Base-by-base conservation (phyloP, 92 coral and sea anemone genomes). In the Palythoa heliodiscus region DNA sequence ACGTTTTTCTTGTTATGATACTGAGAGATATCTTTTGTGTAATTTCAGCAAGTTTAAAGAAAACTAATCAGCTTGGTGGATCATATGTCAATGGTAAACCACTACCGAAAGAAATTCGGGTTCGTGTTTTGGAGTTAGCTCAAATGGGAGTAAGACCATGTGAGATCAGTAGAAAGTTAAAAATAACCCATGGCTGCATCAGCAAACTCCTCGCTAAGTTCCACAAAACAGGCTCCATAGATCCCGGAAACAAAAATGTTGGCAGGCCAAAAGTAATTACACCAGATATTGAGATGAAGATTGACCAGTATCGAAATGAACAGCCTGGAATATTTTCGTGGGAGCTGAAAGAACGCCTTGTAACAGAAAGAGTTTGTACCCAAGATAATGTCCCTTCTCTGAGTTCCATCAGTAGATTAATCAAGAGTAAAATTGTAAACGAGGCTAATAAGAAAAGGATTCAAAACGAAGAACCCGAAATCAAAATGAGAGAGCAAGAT, bases 321-420 rank as follows among this genome's bases (percentile, higher is more conserved):
- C 93, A 93, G 71, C 97, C 98, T 2, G 97, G 97, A 15, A 92
- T 94, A 71, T 95, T 93, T 70, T 93, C 95, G 24, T 95, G 98
- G 98, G 97, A 95, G 86, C 89, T 95, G 17, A 92, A 95, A 52
- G 97, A 95, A 20, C 87, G 95, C 12, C 73, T 95, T 71, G 71
- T 93, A 10, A 88, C 86, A 68, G 98, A 95, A 22, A 89, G 87
- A 52, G 91, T 95, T 63, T 95, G 98, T 53, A 77, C 79, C 35
- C 78, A 73, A 29, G 84, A 91, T 9, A 87, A 89, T 13, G 82
- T 87, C 35, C 98, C 98, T 5, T 95, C 97, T 0, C 87, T 95
- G 24, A 95, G 98, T 84, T 95, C 98, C 57, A 90, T 95, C 69
- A 90, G 97, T 67, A 91, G 98, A 52, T 82, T 95, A 70, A 90